Evolutionary conservation across 1,140 invertebrate genomes (phyloP), one percentile per base, ranked within the genome.

Genomic region (Diuraphis noxia): DNA sequence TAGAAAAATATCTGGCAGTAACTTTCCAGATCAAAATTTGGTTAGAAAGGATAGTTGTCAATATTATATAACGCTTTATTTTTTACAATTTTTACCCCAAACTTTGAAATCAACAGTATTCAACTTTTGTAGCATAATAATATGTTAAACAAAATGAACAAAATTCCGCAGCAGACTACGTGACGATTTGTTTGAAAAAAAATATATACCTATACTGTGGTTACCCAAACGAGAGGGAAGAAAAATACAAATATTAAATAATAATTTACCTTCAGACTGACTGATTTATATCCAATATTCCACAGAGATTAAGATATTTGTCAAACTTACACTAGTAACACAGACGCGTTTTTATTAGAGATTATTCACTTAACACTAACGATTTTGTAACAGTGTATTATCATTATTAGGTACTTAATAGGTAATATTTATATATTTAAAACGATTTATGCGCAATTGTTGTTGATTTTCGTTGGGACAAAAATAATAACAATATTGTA

Each of bases 321-420:
- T 86, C 43, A 36, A 85, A 85, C 84, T 86, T 77, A 90, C 88
- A 90, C 88, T 90, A 90, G n/a, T 90, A 90, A 90, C 88, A 90
- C 88, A 90, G 88, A 90, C n/a, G 21, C 72, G 63, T 41, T 72
- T 88, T 52, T 86, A 88, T 88, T 72, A 88, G 87, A 86, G 85
- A 86, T 52, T 86, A 36, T 79, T 86, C 34, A 86, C 85, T 86
- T 86, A 86, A 86, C 46, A 86, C 85, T 86, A 86, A 84, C 46
- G 25, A 38, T 38, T 85, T 86, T 36, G 36, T 86, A 86, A 86
- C 85, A 52, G 52, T 52, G 34, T 38, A 52, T 10, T 86, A 86
- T 40, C 36, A 82, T 52, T 86, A 52, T 86, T 49, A 82, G 38
- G 79, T 81, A 85, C 84, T 36, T 49, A 86, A 49, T 81, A 85